These are phyloP conservation scores for Musca domestica DNA, from an alignment of 1,140 invertebrate species.

Conservation along the genomic window DNA sequence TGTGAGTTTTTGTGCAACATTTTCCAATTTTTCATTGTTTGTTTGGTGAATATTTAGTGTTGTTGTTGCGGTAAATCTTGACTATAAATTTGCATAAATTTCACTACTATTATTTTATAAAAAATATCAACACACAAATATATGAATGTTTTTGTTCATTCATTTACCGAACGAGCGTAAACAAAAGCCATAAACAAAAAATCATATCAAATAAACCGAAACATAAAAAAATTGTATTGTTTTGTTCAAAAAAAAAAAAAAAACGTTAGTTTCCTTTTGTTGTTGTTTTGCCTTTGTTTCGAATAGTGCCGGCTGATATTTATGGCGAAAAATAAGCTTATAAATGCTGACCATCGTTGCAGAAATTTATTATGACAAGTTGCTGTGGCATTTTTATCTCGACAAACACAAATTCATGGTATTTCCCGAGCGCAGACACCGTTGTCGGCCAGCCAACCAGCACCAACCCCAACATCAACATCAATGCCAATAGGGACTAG, in stretches of 20 bases:
- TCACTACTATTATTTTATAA: slow-evolving; percentile 13
- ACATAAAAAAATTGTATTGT: too few species aligned
- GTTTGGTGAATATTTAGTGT: neutral
- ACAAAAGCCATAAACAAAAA: too few species aligned
- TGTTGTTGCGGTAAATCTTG: slow-evolving; percentile 14
- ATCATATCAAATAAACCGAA: too few species aligned
- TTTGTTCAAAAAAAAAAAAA: too few species aligned
- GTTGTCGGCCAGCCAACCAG: too few species aligned
- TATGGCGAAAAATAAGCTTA: slow-evolving; percentile 14
- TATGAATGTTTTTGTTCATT: neutral
- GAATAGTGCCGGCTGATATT: neutral
- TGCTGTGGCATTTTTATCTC: slow-evolving; percentile 52
- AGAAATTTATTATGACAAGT: slow-evolving; percentile 52
- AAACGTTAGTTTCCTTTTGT: too few species aligned
- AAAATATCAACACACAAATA: neutral
- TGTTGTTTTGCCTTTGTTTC: too few species aligned
- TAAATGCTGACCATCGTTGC: slow-evolving; percentile 22
- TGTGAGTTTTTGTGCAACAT: neutral
- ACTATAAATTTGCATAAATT: slow-evolving; percentile 17
- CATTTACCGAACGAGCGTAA: neutral
- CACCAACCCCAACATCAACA: too few species aligned
- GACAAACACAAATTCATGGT: slow-evolving; percentile 38
- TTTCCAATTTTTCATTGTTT: slow-evolving; percentile 8
- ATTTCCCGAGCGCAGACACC: too few species aligned
- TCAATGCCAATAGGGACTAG: too few species aligned